Evolutionary conservation across 2,113 vertebrate species (phyloP).

Genomic region (Syngnathus floridae): DNA sequence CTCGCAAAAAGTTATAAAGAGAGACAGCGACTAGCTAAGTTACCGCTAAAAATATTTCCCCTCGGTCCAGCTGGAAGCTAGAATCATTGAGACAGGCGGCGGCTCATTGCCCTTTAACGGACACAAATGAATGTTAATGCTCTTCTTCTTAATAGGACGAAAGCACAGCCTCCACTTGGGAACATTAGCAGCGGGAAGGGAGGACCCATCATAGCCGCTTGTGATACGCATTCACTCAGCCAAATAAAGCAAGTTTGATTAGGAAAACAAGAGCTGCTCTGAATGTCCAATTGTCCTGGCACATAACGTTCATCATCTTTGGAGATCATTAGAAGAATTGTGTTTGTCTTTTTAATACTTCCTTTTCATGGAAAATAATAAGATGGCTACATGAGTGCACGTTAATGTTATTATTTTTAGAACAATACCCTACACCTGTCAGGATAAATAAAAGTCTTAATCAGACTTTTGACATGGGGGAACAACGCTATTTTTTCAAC

Average conservation of each 20-base stretch:
- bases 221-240: slow-evolving; percentile 5
- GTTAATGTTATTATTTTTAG: too few species aligned
- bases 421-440: too few species aligned
- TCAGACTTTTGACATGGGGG: too few species aligned
- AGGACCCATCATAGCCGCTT: slow-evolving; percentile 26
- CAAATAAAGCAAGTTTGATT: slow-evolving; percentile 1
- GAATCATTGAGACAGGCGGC: slow-evolving; percentile 22
- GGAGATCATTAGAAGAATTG: background rate
- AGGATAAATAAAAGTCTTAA: too few species aligned
- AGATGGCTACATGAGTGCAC: too few species aligned
- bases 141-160: slow-evolving; percentile 49
- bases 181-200: slow-evolving; percentile 32
- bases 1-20: background rate
- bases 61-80: background rate
- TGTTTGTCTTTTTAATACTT: too few species aligned
- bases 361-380: too few species aligned
- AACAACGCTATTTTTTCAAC: too few species aligned
- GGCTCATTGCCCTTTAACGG: slow-evolving; percentile 51
- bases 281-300: background rate
- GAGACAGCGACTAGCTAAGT: background rate
- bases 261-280: background rate
- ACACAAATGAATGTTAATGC: slow-evolving; percentile 56
- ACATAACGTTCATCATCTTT: background rate
- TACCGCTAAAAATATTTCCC: background rate
- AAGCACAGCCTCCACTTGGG: slow-evolving; percentile 35